These are phyloP conservation scores for Caenorhabditis sp. DNA, from an alignment of 2,888 invertebrate genomes.

Conservation along the genomic window DNA sequence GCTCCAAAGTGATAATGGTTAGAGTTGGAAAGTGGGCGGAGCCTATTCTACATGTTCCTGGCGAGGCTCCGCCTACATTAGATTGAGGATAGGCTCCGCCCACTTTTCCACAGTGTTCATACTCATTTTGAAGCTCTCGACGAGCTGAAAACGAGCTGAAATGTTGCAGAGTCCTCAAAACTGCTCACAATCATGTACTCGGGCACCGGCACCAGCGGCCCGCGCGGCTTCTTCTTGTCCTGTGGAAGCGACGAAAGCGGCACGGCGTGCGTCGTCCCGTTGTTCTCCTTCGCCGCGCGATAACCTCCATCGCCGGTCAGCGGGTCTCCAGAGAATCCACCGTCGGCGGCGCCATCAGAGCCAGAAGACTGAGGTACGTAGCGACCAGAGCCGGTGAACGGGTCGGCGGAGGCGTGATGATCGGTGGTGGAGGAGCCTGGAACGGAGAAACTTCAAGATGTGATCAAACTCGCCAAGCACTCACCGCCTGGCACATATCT, in stretches of 20 bases:
- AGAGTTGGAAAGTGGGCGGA: too few relatives aligned
- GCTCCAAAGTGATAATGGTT: too few relatives aligned
- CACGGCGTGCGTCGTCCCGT: constrained; percentile 47
- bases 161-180: too few relatives aligned
- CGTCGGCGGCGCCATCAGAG: not conserved
- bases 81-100: too few relatives aligned
- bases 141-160: too few relatives aligned
- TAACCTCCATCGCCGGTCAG: constrained; percentile 66
- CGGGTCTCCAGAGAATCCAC: constrained; percentile 59
- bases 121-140: too few relatives aligned
- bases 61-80: too few relatives aligned
- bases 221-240: constrained; percentile 79
- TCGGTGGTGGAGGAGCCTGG: not conserved
- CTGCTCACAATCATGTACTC: constrained; percentile 55
- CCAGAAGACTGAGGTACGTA: constrained; percentile 78
- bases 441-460: not conserved
- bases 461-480: too few relatives aligned
- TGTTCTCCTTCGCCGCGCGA: constrained; percentile 49
- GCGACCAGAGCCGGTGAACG: constrained; percentile 78
- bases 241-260: constrained; percentile 73
- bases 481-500: constrained; percentile 82
- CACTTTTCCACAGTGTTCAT: too few relatives aligned
- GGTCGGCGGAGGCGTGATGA: constrained; percentile 39
- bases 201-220: constrained; percentile 75
- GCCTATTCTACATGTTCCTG: too few relatives aligned